phyloP scores from a whole-genome alignment of 2,797 vertebrate genomes.

The Siniperca undulata region DNA sequence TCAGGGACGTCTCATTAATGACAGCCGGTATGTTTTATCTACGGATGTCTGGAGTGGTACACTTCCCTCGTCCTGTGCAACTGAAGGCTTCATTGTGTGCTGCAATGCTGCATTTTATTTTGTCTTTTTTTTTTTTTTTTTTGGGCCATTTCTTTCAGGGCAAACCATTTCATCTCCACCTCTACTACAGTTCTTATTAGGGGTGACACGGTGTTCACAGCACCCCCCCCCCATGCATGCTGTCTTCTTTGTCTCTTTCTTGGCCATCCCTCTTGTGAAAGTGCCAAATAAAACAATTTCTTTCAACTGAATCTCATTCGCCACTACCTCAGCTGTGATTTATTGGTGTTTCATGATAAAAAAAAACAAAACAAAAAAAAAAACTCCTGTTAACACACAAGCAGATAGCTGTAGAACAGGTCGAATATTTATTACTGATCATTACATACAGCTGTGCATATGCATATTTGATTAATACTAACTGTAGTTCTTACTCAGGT shows the following conservation, averaged over 20 bases:
- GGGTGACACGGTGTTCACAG: constrained; percentile 11
- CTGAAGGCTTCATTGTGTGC: too few species aligned
- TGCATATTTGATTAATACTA: background rate
- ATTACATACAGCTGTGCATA: background rate
- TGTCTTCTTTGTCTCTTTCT: constrained; percentile 6
- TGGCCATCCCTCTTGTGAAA: constrained; percentile 18
- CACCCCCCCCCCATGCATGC: too few species aligned
- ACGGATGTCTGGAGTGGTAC: background rate
- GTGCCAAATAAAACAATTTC: constrained; percentile 36
- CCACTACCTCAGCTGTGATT: background rate
- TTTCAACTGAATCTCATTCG: constrained; percentile 1
- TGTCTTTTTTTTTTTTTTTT: background rate
- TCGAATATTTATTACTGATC: background rate
- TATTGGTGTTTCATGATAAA: background rate
- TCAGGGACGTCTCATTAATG: background rate
- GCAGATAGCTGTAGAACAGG: background rate
- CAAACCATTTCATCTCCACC: constrained; percentile 31
- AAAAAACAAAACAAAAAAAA: background rate
- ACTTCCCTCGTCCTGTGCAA: background rate
- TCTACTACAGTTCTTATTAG: constrained; percentile 34
- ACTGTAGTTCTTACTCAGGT: background rate
- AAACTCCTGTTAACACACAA: background rate
- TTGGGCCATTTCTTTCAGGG: background rate
- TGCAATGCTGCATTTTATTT: too few species aligned
- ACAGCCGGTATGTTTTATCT: background rate